Percentiles rank a stretch among this genome's conserved stretches.
Conservation (phyloP, 92 coral and sea anemone genomes). For the Montipora capitata region DNA sequence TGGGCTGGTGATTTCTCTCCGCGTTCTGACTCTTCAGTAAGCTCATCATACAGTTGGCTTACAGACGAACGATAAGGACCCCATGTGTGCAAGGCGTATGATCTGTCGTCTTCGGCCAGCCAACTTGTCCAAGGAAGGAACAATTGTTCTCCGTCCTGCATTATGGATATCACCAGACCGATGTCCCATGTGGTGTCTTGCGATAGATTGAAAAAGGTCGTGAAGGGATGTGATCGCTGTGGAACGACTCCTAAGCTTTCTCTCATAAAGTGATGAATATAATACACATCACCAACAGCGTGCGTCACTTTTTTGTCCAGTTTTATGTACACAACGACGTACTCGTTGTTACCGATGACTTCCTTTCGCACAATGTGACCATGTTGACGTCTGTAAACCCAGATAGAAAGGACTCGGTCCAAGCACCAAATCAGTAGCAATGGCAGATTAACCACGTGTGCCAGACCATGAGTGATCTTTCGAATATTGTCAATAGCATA, state of each 20-base stretch:
- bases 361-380: constrained; percentile 40
- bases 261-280: constrained; percentile 41
- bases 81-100: constrained; percentile 41
- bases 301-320: constrained; percentile 1
- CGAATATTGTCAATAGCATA: constrained; percentile 74
- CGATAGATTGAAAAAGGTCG: constrained; percentile 63
- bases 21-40: constrained; percentile 4
- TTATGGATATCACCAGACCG: constrained; percentile 61
- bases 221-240: constrained; percentile 75
- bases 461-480: constrained; percentile 73
- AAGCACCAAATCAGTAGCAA: constrained; percentile 70
- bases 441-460: constrained; percentile 68
- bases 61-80: constrained; percentile 79
- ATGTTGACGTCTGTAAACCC: constrained; percentile 42
- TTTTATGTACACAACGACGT: constrained; percentile 51
- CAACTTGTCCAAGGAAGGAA: constrained; percentile 71
- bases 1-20: constrained; percentile 17
- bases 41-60: constrained; percentile 27
- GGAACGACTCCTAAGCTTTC: constrained; percentile 36
- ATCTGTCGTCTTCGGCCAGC: constrained; percentile 35
- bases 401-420: constrained; percentile 61
- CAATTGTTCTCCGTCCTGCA: constrained; percentile 56
- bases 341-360: constrained; percentile 62
- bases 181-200: constrained; percentile 70
- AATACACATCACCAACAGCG: constrained; percentile 66